These are phyloP conservation scores for Lepidurus arcticus DNA, from an alignment of 1,140 invertebrate genomes.

Conservation along the genomic window DNA sequence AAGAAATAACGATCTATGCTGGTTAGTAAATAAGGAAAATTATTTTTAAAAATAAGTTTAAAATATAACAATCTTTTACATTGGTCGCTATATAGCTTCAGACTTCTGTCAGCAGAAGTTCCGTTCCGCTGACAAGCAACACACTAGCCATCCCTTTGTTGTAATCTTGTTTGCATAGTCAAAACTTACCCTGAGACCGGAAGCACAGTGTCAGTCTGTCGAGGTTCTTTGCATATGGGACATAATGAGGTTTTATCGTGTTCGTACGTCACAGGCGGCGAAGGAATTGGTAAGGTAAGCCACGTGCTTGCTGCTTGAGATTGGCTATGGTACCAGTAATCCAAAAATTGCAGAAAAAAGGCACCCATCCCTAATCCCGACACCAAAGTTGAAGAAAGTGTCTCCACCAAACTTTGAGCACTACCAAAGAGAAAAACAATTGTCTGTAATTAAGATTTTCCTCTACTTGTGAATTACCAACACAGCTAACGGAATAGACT, in stretches of 20 bases:
- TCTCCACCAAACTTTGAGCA: not conserved
- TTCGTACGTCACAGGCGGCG: not conserved
- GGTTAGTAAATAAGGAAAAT: too few relatives aligned
- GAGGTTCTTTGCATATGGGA: slow-evolving; percentile 2
- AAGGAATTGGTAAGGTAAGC: not conserved
- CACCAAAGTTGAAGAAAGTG: not conserved
- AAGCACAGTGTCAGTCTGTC: not conserved
- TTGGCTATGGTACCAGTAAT: slow-evolving; percentile 9
- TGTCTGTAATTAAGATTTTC: not conserved
- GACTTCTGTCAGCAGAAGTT: too few relatives aligned
- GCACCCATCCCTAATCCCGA: not conserved
- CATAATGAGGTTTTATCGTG: not conserved
- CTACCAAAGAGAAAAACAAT: not conserved
- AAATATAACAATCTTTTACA: too few relatives aligned
- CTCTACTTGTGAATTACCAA: too few relatives aligned
- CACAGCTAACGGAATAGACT: too few relatives aligned
- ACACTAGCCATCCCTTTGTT: too few relatives aligned
- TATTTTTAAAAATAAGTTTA: too few relatives aligned
- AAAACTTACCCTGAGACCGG: not conserved
- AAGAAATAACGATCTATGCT: too few relatives aligned
- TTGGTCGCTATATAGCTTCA: too few relatives aligned
- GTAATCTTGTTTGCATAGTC: too few relatives aligned
- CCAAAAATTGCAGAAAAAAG: not conserved
- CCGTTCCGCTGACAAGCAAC: too few relatives aligned
- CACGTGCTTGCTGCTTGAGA: not conserved